Base-by-base conservation (phyloP, 1,140 invertebrate genomes). In the Diabrotica undecimpunctata region DNA sequence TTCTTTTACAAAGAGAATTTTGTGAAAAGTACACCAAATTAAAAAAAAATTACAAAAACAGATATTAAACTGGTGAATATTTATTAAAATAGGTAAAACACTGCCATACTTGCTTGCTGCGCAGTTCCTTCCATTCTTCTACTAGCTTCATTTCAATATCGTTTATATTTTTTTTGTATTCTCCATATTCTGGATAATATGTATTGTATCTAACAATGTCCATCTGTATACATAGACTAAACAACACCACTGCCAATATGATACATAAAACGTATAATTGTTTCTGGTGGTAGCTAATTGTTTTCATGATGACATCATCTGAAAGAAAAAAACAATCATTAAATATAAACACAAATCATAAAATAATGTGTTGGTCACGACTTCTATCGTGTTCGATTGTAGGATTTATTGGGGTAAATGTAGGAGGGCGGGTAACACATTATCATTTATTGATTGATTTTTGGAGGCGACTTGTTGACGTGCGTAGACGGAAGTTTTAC, bases 181-280 rank as follows among this genome's bases (percentile, higher is more conserved):
- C 12, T 9, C 9, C 12, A 54, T 54, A 11, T 54, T 53, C 36
- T 13, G 57, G 12, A 36, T 13, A 11, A 46, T 25, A 25, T n/a
- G 41, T 10, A 46, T 46, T n/a, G 41, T 46, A 46, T 4, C 41
- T 46, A 25, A 25, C 25, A 25, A 25, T 25, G 25, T 25, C 25
- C 25, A 46, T 46, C n/a, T 58, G 36, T 37, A 58, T 58, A 2
- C 13, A 35, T 58, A 37, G 36, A 58, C 25, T 37, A 39, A 35
- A 35, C 10, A 35, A 11, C 36, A 6, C 35, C 12, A 12, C 11
- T 55, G 54, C 14, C 54, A 55, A 55, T 13, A 55, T 55, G 1
- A 51, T 2, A 12, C 50, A 11, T 51, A 55, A 11, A 41, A 6
- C 36, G 11, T 11, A 59, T 25, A 25, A 25, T 25, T 25, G 25